A percentile compares a stretch with the other conserved stretches of the same genome.
Evolutionary conservation across 2,888 invertebrate genomes (phyloP).

Genomic region (Acronicta aceris): DNA sequence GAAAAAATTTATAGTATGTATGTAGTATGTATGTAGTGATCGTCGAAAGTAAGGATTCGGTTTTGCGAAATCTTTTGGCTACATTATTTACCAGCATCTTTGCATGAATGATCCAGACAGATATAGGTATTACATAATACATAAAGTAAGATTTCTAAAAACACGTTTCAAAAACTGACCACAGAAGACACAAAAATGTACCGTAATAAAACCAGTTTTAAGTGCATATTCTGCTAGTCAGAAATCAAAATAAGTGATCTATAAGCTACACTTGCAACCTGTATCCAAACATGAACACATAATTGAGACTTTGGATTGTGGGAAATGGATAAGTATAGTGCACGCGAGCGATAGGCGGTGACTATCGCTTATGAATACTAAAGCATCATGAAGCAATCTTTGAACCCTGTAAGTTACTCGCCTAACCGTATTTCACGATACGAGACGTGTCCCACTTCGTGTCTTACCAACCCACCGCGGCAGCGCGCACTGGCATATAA

Average conservation of each 20-base stretch:
- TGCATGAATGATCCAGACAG: no score
- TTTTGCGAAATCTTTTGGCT: no score
- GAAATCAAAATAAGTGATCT: slow-evolving; percentile 1
- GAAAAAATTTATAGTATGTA: no score
- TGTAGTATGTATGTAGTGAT: no score
- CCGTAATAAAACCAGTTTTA: not conserved
- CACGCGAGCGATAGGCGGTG: slow-evolving; percentile 25
- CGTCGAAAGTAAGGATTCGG: no score
- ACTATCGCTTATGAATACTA: slow-evolving; percentile 32
- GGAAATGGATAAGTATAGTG: slow-evolving; percentile 41
- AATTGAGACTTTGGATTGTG: slow-evolving; percentile 41
- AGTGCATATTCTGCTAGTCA: not conserved
- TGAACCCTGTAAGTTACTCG: slow-evolving; percentile 24
- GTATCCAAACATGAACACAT: slow-evolving; percentile 20
- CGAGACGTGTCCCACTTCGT: slow-evolving; percentile 27
- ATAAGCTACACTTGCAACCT: slow-evolving; percentile 15
- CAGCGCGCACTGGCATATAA: not conserved
- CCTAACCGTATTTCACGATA: slow-evolving; percentile 36
- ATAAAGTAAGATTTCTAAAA: no score
- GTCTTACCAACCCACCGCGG: slow-evolving; percentile 28
- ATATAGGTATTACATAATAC: not conserved
- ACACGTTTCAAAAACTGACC: no score
- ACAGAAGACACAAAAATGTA: not conserved
- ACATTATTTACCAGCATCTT: no score
- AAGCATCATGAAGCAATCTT: slow-evolving; percentile 39